Evolutionary conservation across 2,797 vertebrate genomes (phyloP).

Genomic region (Eremophila alpestris): DNA sequence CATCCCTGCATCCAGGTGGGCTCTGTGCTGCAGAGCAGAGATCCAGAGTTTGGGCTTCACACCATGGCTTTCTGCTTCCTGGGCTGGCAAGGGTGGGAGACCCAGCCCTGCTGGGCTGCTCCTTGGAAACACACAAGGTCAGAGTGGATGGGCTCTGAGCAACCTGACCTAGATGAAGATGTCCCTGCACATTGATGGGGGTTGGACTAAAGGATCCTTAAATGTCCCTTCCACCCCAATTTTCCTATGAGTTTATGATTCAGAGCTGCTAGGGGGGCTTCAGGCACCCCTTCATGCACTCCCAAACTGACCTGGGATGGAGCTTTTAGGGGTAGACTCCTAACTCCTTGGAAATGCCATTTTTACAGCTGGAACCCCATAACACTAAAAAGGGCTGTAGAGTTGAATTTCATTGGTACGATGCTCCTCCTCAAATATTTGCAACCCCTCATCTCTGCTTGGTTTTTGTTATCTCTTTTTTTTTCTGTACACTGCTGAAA

Average conservation of each 20-base stretch:
- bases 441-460: background rate
- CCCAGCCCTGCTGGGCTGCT: background rate
- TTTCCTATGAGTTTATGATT: background rate
- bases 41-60: background rate
- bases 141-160: background rate
- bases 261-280: background rate
- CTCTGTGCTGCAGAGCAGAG: background rate
- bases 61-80: background rate
- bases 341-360: background rate
- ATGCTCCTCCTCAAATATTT: background rate
- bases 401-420: background rate
- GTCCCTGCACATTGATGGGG: background rate
- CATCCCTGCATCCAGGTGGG: background rate
- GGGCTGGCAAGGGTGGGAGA: background rate
- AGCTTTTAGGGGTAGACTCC: background rate
- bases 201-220: background rate
- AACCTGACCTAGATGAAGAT: background rate
- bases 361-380: background rate
- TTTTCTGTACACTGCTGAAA: background rate
- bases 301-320: accelerated
- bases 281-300: background rate
- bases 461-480: background rate
- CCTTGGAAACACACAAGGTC: background rate
- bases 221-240: background rate
- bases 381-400: background rate